Percentiles rank a stretch among this genome's conserved stretches.
These are phyloP conservation scores for Pherbina coryleti DNA, from an alignment of 2,888 invertebrate species.

Conservation along the genomic window DNA sequence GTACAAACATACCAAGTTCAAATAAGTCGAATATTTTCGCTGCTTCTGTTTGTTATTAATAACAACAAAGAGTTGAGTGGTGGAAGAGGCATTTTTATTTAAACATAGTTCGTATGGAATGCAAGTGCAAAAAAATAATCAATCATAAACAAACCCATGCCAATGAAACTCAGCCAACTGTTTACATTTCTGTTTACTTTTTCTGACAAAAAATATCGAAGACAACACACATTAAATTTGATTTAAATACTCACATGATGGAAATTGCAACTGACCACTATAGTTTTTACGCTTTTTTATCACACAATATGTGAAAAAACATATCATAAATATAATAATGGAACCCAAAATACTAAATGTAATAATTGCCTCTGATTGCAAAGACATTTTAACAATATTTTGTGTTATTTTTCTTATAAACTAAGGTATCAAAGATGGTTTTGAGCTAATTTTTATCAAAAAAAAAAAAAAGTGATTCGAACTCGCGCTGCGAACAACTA, in stretches of 20 bases:
- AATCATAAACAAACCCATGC: background rate
- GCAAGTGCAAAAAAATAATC: background rate
- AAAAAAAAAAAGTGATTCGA: too few relatives aligned
- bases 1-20: too few relatives aligned
- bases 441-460: background rate
- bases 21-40: too few relatives aligned
- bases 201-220: too few relatives aligned
- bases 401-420: background rate
- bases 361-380: background rate
- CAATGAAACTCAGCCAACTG: background rate
- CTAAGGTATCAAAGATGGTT: background rate
- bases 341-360: background rate
- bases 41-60: too few relatives aligned
- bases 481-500: too few relatives aligned
- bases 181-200: background rate
- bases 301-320: background rate
- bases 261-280: background rate
- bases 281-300: conserved; percentile 3
- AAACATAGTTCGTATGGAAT: background rate
- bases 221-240: too few relatives aligned
- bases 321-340: background rate
- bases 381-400: background rate
- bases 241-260: conserved; percentile 7
- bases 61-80: too few relatives aligned
- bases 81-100: too few relatives aligned